phyloP scores from a whole-genome alignment of 2,888 invertebrate species.

The Drosophila greeni region DNA sequence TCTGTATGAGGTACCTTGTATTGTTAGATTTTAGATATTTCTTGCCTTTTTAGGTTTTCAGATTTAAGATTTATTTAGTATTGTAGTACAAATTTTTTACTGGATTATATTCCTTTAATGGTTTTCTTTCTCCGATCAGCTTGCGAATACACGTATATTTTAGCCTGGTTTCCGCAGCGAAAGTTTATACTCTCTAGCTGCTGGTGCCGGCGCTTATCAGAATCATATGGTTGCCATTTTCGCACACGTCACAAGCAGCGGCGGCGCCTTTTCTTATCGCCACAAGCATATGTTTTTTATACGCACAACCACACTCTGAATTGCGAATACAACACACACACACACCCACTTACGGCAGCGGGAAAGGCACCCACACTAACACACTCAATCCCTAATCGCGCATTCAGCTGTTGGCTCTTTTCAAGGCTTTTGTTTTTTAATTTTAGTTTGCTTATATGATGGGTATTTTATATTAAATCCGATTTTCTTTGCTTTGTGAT shows the following conservation, averaged over 20 bases:
- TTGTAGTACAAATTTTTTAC: slow-evolving; percentile 2
- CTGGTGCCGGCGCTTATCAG: slow-evolving; percentile 50
- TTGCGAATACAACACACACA: slow-evolving; percentile 28
- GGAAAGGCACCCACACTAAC: slow-evolving; percentile 2
- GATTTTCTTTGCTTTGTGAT: not conserved
- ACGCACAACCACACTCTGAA: slow-evolving; percentile 12
- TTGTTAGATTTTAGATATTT: too few species aligned
- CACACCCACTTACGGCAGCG: not conserved
- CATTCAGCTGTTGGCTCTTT: slow-evolving; percentile 57
- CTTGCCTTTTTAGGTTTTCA: not conserved
- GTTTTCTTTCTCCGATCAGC: slow-evolving; percentile 7
- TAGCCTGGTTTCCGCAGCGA: slow-evolving; percentile 37
- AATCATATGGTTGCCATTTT: slow-evolving; percentile 65
- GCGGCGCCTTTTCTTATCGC: slow-evolving; percentile 33
- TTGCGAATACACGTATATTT: not conserved
- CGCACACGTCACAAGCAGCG: slow-evolving; percentile 31
- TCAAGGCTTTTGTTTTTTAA: slow-evolving; percentile 38
- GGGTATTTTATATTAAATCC: slow-evolving; percentile 1
- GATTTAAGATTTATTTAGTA: not conserved
- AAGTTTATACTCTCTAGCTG: slow-evolving; percentile 35
- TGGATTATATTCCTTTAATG: slow-evolving; percentile 19
- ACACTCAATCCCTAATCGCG: slow-evolving; percentile 9
- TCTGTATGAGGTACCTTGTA: too few species aligned
- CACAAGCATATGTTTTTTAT: slow-evolving; percentile 59
- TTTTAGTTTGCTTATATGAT: not conserved